These are phyloP conservation scores for Cryptophagus acutangulus DNA, from an alignment of 2,888 invertebrate species.

Conservation along the genomic window DNA sequence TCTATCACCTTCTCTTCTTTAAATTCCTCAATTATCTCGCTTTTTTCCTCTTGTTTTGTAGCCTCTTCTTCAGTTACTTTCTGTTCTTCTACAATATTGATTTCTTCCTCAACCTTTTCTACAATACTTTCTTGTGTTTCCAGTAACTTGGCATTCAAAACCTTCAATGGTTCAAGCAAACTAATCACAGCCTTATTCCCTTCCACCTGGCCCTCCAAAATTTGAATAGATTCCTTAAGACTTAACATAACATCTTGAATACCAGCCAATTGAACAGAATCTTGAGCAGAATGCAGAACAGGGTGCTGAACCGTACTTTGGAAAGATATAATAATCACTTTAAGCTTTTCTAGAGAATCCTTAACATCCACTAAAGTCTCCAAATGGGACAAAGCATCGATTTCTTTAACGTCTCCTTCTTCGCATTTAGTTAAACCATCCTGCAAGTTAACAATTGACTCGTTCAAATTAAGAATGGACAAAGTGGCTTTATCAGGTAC, in stretches of 20 bases:
- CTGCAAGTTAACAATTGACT: constrained; percentile 20
- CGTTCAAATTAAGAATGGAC: constrained; percentile 24
- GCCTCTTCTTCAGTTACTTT: constrained; percentile 3
- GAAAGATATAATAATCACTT: not conserved
- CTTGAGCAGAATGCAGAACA: no score
- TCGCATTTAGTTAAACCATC: constrained; percentile 12
- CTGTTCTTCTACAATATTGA: not conserved
- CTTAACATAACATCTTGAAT: not conserved
- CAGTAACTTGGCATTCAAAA: not conserved
- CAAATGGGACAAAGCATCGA: no score
- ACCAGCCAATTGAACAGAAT: no score
- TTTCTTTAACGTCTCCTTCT: not conserved
- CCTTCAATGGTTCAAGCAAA: not conserved
- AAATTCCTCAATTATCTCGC: constrained; percentile 3
- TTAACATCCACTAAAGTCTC: no score
- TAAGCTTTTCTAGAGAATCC: not conserved
- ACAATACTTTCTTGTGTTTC: not conserved
- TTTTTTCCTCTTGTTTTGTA: not conserved
- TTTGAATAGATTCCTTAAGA: not conserved
- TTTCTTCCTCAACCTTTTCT: no score
- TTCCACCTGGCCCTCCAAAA: not conserved
- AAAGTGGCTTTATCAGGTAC: constrained; percentile 19
- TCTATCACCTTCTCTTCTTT: not conserved
- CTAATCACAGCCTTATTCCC: no score
- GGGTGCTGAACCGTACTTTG: not conserved